Evolutionary conservation across 1,140 invertebrate species (phyloP), one percentile per base, ranked within the genome.

Genomic region (Himalopsyche phryganea): DNA sequence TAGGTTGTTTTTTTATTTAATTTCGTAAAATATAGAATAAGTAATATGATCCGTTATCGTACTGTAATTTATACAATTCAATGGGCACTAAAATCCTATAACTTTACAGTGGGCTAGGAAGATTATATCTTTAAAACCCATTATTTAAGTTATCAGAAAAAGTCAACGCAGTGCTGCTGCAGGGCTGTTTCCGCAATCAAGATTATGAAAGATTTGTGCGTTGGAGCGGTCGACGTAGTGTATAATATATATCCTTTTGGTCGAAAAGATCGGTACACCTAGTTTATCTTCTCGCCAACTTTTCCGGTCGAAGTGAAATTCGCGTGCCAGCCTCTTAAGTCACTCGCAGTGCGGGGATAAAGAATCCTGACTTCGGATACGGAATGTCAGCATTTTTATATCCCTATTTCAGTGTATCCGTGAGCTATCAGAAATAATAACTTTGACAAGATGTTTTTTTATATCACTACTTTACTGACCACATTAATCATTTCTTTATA

Each of bases 151-250:
- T 53, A 53, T 53, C 50, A 45, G 40, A 15, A 38, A 41, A 45
- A 44, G 23, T 38, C 36, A 7, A 38, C 52, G 32, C 32, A 11
- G 18, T 19, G 38, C 3, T 47, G 44, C 52, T 36, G 18, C 52
- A 47, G 18, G 13, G 42, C 60, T 53, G 60, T 62, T 57, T 42
- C 50, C 52, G 19, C 15, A 36, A 63, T 63, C 61, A 50, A 77
- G 76, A 78, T 78, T 76, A 75, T 75, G 72, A 75, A 72, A 77
- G 75, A 78, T 78, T 78, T 78, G 76, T 78, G 76, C 75, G 75
- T 61, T 47, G 49, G 67, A 70, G 69, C 67, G 17, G 67, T 64
- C 53, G 67, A 19, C n/a, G 32, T 10, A 32, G 23, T 68, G 65
- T 67, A 67, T 40, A 66, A 71, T 66, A 67, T 68, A 66, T 67